phyloP scores from a whole-genome alignment of 2,888 invertebrate species.

The Polyommatus iphigenia region DNA sequence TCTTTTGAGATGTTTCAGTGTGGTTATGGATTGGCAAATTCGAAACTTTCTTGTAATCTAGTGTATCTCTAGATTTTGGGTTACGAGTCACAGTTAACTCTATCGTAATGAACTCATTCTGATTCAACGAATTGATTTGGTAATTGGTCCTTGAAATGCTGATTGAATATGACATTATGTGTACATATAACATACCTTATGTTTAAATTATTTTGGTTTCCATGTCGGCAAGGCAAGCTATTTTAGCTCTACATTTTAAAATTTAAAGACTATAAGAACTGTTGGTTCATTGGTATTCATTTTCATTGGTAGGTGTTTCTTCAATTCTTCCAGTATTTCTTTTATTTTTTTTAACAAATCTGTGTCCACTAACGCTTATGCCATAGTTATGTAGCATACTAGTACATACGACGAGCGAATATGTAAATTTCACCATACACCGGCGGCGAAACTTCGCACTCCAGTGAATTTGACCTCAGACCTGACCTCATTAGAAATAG shows the following conservation, averaged over 20 bases:
- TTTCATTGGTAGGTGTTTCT: too few species aligned
- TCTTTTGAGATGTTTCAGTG: conserved; percentile 3
- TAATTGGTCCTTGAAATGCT: neutral
- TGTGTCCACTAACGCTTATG: neutral
- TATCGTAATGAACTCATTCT: too few species aligned
- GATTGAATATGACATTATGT: neutral
- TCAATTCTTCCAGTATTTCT: neutral
- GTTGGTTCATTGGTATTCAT: too few species aligned
- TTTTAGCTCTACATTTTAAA: too few species aligned
- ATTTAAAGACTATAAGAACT: too few species aligned
- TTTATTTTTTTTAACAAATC: neutral
- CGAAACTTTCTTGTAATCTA: neutral
- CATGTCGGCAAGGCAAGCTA: too few species aligned
- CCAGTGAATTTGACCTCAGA: conserved; percentile 2
- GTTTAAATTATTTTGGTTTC: too few species aligned
- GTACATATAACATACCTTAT: too few species aligned
- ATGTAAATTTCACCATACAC: conserved; percentile 2
- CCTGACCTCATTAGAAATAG: conserved; percentile 15
- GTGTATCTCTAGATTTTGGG: too few species aligned
- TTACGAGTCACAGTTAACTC: neutral
- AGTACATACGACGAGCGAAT: neutral
- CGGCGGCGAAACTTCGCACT: neutral
- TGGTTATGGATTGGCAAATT: neutral
- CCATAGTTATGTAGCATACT: neutral
- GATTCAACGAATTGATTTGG: neutral